Percentiles rank a stretch among this genome's conserved stretches.
These are phyloP conservation scores for Uromys caudimaculatus DNA, from an alignment of 2,797 vertebrate genomes.

Conservation along the genomic window DNA sequence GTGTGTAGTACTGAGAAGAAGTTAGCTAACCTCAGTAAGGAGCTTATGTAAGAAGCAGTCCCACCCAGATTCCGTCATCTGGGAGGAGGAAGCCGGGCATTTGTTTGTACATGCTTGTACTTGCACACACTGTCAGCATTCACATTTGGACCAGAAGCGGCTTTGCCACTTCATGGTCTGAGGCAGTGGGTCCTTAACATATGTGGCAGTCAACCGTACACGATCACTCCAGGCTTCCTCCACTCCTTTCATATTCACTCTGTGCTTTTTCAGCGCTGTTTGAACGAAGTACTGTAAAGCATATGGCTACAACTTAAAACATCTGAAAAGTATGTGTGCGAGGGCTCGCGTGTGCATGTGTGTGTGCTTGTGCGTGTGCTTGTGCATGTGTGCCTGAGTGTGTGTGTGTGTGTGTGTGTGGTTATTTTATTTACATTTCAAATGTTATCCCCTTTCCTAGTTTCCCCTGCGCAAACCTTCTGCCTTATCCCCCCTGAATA, in stretches of 20 bases:
- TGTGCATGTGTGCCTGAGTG: too few relatives aligned
- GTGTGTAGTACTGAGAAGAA: neutral
- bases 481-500: neutral
- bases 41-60: neutral
- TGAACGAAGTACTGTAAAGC: neutral
- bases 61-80: neutral
- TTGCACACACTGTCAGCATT: neutral
- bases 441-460: too few relatives aligned
- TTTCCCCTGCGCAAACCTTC: too few relatives aligned
- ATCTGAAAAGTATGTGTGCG: neutral
- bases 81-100: neutral
- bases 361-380: neutral
- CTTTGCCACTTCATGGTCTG: neutral
- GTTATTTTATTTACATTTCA: too few relatives aligned
- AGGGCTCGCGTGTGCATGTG: neutral
- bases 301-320: neutral
- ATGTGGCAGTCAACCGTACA: neutral
- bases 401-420: too few relatives aligned
- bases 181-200: neutral
- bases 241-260: neutral
- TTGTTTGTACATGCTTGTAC: neutral
- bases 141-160: neutral
- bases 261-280: neutral
- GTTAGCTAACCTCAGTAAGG: neutral
- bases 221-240: accelerated